These are phyloP conservation scores for Hiodon alosoides DNA, from an alignment of 2,113 vertebrate genomes.

Conservation along the genomic window DNA sequence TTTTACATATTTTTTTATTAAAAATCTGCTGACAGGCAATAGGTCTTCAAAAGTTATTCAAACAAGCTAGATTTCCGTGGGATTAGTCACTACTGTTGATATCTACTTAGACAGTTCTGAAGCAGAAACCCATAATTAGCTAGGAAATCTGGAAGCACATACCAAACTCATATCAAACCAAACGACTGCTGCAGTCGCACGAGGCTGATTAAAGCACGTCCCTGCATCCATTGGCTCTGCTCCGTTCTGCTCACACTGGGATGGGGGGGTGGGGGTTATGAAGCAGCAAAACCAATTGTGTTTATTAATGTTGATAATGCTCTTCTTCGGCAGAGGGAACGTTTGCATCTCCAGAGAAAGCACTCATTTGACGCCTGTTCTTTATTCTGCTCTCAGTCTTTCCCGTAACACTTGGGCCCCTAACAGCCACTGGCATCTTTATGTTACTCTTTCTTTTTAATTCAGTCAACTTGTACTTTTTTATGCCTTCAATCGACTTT, in stretches of 20 bases:
- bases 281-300: too few species aligned
- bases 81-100: not conserved
- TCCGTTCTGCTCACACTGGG: too few species aligned
- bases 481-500: not conserved
- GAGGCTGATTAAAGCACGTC: too few species aligned
- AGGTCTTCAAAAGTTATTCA: not conserved
- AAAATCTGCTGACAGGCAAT: slow-evolving; percentile 41
- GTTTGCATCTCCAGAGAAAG: too few species aligned
- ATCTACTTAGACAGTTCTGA: not conserved
- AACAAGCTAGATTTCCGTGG: not conserved
- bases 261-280: too few species aligned
- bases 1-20: slow-evolving; percentile 85
- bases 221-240: too few species aligned
- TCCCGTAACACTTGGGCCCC: not conserved
- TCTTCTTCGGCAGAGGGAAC: too few species aligned
- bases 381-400: not conserved
- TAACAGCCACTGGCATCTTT: not conserved
- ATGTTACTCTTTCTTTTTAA: not conserved
- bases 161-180: too few species aligned
- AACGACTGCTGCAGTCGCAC: too few species aligned
- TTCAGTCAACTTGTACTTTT: not conserved
- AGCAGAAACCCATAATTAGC: too few species aligned
- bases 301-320: too few species aligned
- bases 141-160: too few species aligned
- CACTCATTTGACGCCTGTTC: not conserved